phyloP scores from a whole-genome alignment of 2,797 vertebrate genomes.

The Bovichtus variegatus region DNA sequence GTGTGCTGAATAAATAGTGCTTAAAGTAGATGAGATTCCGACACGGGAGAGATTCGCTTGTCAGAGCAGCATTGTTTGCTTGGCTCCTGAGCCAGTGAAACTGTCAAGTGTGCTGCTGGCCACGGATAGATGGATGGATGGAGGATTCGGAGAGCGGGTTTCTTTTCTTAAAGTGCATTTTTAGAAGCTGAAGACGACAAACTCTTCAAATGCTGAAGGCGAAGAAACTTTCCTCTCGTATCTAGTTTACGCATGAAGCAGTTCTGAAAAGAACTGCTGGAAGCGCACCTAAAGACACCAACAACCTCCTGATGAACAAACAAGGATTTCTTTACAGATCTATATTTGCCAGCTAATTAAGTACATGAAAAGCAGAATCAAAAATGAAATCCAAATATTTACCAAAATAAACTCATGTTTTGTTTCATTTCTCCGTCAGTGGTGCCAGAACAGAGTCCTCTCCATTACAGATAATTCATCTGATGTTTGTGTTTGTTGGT shows the following conservation, averaged over 20 bases:
- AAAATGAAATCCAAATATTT: slow-evolving; percentile 84
- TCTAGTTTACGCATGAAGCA: slow-evolving; percentile 42
- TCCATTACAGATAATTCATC: slow-evolving; percentile 86
- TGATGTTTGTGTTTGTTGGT: slow-evolving; percentile 85
- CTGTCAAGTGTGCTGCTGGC: slow-evolving; percentile 74
- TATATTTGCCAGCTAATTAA: slow-evolving; percentile 84
- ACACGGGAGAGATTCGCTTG: slow-evolving; percentile 76
- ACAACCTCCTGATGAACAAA: slow-evolving; percentile 57
- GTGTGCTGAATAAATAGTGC: slow-evolving; percentile 83
- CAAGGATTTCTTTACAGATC: slow-evolving; percentile 64
- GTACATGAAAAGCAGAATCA: slow-evolving; percentile 82
- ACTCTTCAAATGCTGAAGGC: slow-evolving; percentile 61
- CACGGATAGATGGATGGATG: slow-evolving; percentile 67
- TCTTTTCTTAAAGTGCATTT: slow-evolving; percentile 48
- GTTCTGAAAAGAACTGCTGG: slow-evolving; percentile 62
- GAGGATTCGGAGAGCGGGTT: slow-evolving; percentile 45
- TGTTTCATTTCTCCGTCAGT: slow-evolving; percentile 80
- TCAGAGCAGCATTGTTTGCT: slow-evolving; percentile 77
- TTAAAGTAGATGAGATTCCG: slow-evolving; percentile 83
- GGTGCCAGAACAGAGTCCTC: slow-evolving; percentile 83
- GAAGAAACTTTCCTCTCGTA: slow-evolving; percentile 53
- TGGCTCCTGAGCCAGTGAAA: slow-evolving; percentile 71
- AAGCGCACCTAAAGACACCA: slow-evolving; percentile 69
- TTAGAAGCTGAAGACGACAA: slow-evolving; percentile 58
- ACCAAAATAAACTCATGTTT: slow-evolving; percentile 84